Evolutionary conservation across 2,113 vertebrate species (phyloP).

Genomic region (Scolopax mira): DNA sequence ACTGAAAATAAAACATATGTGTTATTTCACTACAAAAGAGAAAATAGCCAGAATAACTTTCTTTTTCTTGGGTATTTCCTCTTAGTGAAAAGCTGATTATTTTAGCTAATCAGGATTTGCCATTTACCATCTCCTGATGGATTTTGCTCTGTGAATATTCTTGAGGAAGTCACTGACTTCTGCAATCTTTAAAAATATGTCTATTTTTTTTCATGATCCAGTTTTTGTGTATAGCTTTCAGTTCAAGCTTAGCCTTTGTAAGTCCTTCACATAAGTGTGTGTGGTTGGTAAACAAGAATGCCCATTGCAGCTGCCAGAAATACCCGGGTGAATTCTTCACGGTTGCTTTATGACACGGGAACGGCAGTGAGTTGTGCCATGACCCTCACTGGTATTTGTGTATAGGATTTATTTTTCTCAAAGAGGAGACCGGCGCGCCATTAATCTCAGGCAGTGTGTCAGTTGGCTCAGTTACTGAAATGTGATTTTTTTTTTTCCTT

Average conservation of each 20-base stretch:
- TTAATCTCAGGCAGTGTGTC: neutral
- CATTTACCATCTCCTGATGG: neutral
- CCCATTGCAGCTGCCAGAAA: neutral
- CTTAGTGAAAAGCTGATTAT: neutral
- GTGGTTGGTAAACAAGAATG: neutral
- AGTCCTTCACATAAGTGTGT: neutral
- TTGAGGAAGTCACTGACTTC: neutral
- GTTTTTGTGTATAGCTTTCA: neutral
- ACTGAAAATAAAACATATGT: constrained; percentile 1
- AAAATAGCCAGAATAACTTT: neutral
- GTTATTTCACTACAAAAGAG: neutral
- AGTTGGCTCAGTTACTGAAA: neutral
- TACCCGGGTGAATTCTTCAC: neutral
- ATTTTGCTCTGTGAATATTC: neutral
- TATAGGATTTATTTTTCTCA: neutral
- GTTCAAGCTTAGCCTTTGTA: neutral
- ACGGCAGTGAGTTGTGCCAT: neutral
- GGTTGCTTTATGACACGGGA: neutral
- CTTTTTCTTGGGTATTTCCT: neutral
- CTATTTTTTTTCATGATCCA: neutral
- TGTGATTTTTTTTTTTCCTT: neutral
- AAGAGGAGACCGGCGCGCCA: neutral
- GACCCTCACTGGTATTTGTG: neutral
- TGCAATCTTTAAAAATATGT: neutral
- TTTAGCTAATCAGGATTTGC: constrained; percentile 7